Base-by-base conservation (phyloP, 30 jellyfish, hydroid and myxozoan species). In the Sanderia malayensis region DNA sequence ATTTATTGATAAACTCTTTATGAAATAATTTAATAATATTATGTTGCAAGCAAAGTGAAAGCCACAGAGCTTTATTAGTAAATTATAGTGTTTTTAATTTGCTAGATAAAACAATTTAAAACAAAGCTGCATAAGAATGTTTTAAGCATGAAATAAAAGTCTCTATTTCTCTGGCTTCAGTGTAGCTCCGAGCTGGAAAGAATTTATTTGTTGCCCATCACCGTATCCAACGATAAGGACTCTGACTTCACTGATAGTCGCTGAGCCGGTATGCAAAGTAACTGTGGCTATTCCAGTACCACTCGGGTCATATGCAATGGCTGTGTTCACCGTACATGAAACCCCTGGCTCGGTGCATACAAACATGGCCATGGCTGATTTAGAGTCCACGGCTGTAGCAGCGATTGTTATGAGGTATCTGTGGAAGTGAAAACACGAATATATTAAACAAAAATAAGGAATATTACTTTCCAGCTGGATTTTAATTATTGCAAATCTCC, bases 291-390 rank as follows among this genome's bases (percentile, higher is more conserved):
- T 18, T 2, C 74, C 74, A 23, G 74, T 62, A 9, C 74, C 74
- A 62, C 74, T 62, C 29, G 74, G 74, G 13, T 62, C 74, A 62
- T 62, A 62, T 22, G 46, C 74, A 62, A 62, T 29, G 10, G 74
- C 74, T 17, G 74, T 62, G 29, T 62, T 62, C 7, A 62, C 74
- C 6, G 74, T 62, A 55, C 74, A 62, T 23, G 55, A 18, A 25
- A 23, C 74, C 11, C 29, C 74, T 11, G 74, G 53, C 7, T 62
- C 23, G 4, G 52, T 29, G 15, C 74, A 62, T 7, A 62, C 23
- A 29, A 23, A 62, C 46, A 45, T 62, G 25, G 74, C 74, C 74
- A 62, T 62, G 52, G 74, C 74, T 9, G 74, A 62, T 32, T 62
- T 62, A 23, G 74, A 27, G 17, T 62, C 74, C 25, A 31, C 55